Conservation (phyloP, 2,797 vertebrate genomes). For the Cercopithecus diana region DNA sequence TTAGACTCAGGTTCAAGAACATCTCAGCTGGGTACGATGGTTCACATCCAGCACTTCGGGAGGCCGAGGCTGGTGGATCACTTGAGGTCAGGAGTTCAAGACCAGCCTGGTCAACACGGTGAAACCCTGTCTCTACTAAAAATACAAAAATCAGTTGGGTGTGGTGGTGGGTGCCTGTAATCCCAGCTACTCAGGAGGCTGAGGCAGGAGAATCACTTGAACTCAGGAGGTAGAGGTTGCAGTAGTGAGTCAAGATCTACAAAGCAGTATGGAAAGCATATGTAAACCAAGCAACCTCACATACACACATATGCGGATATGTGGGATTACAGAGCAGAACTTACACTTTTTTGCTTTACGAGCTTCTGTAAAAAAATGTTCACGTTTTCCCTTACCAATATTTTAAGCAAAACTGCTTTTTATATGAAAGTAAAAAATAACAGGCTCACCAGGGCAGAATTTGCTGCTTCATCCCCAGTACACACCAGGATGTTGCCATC, state of each 20-base stretch:
- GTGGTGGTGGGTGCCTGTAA: too few species aligned
- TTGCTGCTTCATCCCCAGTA: conserved; percentile 94
- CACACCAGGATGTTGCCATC: conserved; percentile 91
- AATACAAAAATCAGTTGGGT: too few species aligned
- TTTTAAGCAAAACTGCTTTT: not conserved
- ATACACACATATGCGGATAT: not conserved
- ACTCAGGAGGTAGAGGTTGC: too few species aligned
- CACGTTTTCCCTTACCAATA: not conserved
- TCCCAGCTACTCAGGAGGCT: too few species aligned
- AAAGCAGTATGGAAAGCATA: not conserved
- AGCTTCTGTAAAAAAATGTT: not conserved
- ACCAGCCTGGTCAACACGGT: too few species aligned
- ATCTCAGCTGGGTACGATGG: not conserved
- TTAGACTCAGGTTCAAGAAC: not conserved
- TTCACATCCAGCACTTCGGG: too few species aligned
- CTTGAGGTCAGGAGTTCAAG: too few species aligned
- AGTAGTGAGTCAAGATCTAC: not conserved
- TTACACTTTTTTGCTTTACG: not conserved
- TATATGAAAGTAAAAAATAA: not conserved
- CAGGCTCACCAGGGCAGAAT: conserved; percentile 91
- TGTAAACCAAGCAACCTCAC: not conserved
- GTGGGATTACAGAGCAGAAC: not conserved
- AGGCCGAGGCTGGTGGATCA: too few species aligned
- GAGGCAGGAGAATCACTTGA: too few species aligned
- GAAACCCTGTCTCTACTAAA: too few species aligned